phyloP scores from a whole-genome alignment of 2,888 invertebrate genomes.

The Parnassius mnemosyne region DNA sequence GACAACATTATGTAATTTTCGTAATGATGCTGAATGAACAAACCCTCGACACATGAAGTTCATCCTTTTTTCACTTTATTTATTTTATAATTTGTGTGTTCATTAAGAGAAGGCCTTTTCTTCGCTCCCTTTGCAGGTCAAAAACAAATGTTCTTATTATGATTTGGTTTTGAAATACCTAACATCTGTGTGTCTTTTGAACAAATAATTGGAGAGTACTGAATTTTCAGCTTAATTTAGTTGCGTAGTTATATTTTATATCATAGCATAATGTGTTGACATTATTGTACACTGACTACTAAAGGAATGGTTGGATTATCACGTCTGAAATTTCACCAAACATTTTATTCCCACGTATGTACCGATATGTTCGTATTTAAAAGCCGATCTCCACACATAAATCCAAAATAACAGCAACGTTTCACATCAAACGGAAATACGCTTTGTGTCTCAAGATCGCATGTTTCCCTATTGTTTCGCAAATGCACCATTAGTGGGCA shows the following conservation, averaged over 20 bases:
- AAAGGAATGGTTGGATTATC: too few species aligned
- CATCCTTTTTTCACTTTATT: conserved; percentile 31
- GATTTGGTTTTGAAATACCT: too few species aligned
- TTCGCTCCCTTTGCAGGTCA: not conserved
- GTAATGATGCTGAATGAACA: conserved; percentile 52
- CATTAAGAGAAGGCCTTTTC: conserved; percentile 19
- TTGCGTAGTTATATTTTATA: too few species aligned
- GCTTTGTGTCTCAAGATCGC: conserved; percentile 63
- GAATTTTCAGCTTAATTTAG: too few species aligned
- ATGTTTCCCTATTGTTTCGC: conserved; percentile 68
- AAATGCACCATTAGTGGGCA: conserved; percentile 67
- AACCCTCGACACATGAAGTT: conserved; percentile 33
- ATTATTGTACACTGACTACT: too few species aligned
- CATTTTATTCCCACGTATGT: too few species aligned
- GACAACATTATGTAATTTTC: conserved; percentile 57
- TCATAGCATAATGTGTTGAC: too few species aligned
- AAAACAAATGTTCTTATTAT: not conserved
- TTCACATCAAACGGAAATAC: conserved; percentile 68
- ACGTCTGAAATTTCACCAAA: too few species aligned
- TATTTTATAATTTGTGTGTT: conserved; percentile 24
- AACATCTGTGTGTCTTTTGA: too few species aligned
- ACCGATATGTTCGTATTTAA: conserved; percentile 5
- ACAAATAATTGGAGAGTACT: too few species aligned
- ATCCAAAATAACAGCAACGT: conserved; percentile 48
- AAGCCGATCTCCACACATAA: conserved; percentile 26